Conservation (phyloP, 2,797 vertebrate species). For the Crypturellus tataupa region DNA sequence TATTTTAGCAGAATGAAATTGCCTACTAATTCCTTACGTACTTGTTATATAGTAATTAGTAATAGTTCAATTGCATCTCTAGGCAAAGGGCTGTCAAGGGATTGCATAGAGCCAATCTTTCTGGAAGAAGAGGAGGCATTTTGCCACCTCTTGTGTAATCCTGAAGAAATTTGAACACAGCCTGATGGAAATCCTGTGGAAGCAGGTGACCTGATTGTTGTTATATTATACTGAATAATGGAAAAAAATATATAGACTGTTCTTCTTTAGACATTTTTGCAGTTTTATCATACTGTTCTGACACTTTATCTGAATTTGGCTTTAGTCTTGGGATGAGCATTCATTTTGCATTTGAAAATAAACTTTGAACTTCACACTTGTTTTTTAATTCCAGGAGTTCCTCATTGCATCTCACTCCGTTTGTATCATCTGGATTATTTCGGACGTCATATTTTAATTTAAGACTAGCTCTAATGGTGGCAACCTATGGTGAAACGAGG, state of each 20-base stretch:
- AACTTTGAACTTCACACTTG: not conserved
- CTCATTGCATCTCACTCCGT: not conserved
- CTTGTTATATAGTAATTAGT: not conserved
- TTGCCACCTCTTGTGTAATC: not conserved
- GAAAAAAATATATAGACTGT: not conserved
- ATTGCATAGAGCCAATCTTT: rapidly evolving
- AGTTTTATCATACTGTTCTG: not conserved
- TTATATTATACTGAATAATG: not conserved
- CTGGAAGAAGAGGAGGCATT: not conserved
- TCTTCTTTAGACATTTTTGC: not conserved
- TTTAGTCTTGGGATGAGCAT: not conserved
- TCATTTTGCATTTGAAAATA: not conserved
- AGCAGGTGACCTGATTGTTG: not conserved
- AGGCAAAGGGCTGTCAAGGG: not conserved
- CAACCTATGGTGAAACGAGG: not conserved
- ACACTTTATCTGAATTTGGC: not conserved
- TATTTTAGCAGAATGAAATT: not conserved
- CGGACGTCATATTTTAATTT: not conserved
- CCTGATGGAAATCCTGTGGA: not conserved
- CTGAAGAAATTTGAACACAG: not conserved
- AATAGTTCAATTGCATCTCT: not conserved
- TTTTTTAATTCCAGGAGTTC: not conserved
- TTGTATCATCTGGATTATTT: not conserved
- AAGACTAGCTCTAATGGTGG: not conserved
- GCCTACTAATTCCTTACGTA: not conserved